These are phyloP conservation scores for Microcebus ravelobensis DNA, from an alignment of 2,113 vertebrate genomes.

Conservation along the genomic window DNA sequence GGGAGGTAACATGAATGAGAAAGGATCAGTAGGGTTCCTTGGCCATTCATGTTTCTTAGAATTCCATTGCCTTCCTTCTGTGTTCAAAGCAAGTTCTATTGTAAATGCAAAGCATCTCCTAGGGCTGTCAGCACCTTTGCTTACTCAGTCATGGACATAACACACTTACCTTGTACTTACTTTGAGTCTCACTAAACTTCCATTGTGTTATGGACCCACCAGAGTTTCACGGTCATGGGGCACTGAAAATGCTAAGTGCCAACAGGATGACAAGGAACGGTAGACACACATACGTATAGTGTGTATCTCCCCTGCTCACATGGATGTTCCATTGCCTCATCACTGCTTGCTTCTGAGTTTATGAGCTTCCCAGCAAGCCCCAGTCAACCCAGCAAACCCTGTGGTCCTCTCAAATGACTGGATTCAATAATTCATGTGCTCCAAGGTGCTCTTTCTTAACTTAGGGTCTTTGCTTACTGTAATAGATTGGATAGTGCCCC, in stretches of 20 bases:
- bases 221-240: no score
- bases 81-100: background rate
- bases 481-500: background rate
- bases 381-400: background rate
- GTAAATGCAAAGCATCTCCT: background rate
- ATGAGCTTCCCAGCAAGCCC: background rate
- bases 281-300: rapidly evolving
- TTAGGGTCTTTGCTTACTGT: background rate
- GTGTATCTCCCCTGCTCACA: background rate
- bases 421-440: background rate
- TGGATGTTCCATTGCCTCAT: background rate
- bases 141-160: background rate
- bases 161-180: background rate
- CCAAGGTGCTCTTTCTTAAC: background rate
- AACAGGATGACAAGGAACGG: background rate
- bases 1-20: background rate
- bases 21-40: background rate
- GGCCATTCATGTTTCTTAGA: background rate
- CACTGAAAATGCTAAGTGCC: background rate
- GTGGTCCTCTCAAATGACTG: background rate
- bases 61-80: background rate
- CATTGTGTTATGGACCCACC: rapidly evolving
- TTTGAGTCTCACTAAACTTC: background rate
- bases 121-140: background rate
- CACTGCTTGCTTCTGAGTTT: background rate